These are phyloP conservation scores for Rallus limicola DNA, from an alignment of 2,113 vertebrate genomes.

Conservation along the genomic window DNA sequence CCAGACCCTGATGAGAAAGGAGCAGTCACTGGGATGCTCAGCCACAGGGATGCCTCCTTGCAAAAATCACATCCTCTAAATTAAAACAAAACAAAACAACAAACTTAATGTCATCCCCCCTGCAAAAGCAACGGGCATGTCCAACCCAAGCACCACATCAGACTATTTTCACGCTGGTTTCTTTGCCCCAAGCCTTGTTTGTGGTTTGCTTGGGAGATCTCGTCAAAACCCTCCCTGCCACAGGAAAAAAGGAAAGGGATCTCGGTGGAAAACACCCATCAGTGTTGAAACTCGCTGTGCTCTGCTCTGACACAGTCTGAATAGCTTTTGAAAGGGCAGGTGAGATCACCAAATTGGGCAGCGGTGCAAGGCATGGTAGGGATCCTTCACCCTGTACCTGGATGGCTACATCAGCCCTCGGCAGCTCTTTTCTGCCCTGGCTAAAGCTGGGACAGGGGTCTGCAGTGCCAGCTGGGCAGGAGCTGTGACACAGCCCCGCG, in stretches of 20 bases:
- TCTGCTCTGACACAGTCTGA: background rate
- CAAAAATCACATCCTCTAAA: background rate
- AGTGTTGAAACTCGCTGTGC: background rate
- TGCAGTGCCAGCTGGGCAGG: accelerated
- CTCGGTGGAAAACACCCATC: background rate
- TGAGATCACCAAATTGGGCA: background rate
- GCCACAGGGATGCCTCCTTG: background rate
- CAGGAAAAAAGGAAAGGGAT: background rate
- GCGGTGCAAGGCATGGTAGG: accelerated
- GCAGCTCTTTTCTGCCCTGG: background rate
- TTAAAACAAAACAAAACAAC: background rate
- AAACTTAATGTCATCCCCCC: background rate
- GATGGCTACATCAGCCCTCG: background rate
- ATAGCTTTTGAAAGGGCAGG: background rate
- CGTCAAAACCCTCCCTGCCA: background rate
- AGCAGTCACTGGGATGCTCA: background rate
- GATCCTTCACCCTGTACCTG: background rate
- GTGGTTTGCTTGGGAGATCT: background rate
- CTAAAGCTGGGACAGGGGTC: background rate
- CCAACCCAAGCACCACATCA: background rate
- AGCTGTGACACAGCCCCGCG: background rate
- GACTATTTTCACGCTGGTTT: background rate
- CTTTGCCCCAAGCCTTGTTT: background rate
- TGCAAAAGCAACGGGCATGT: background rate
- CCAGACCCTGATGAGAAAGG: background rate